These are phyloP conservation scores for Eptatretus burgeri DNA, from an alignment of 2,113 vertebrate genomes.

Conservation along the genomic window DNA sequence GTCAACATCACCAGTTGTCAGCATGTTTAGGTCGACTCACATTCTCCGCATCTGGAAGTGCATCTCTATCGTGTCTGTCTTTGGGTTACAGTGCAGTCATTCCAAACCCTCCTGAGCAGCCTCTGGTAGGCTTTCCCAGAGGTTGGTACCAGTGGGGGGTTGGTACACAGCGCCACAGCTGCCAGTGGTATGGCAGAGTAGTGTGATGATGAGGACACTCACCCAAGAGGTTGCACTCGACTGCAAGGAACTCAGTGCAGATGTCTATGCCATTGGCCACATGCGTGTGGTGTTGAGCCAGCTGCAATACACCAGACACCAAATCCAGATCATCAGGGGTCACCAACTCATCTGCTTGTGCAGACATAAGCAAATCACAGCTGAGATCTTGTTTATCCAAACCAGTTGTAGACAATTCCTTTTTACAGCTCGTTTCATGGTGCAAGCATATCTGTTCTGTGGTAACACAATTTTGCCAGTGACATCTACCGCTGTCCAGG, in stretches of 20 bases:
- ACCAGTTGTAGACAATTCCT: too few species aligned
- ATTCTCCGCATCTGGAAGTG: conserved; percentile 15
- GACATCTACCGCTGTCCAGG: too few species aligned
- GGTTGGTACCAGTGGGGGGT: conserved; percentile 14
- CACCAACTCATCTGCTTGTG: too few species aligned
- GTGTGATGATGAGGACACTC: conserved; percentile 85
- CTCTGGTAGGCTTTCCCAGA: neutral
- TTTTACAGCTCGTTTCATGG: too few species aligned
- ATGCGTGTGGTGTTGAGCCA: conserved; percentile 71
- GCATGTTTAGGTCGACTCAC: neutral
- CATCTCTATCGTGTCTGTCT: conserved; percentile 65
- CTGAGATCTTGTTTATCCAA: too few species aligned
- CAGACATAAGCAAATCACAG: too few species aligned
- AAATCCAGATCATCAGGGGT: too few species aligned
- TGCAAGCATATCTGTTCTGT: too few species aligned
- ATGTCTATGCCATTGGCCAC: conserved; percentile 53
- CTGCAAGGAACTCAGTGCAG: conserved; percentile 81
- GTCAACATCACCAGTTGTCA: neutral
- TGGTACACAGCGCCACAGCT: conserved; percentile 40
- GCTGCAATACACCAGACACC: too few species aligned
- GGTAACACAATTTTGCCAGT: too few species aligned
- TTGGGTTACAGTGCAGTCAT: conserved; percentile 89
- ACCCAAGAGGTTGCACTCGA: conserved; percentile 48
- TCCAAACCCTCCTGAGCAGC: conserved; percentile 22
- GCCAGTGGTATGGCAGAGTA: conserved; percentile 76